A percentile compares a stretch with the other conserved stretches of the same genome.
Conservation (phyloP, 2,888 invertebrate genomes). For the Pachliopta kotzebuea region DNA sequence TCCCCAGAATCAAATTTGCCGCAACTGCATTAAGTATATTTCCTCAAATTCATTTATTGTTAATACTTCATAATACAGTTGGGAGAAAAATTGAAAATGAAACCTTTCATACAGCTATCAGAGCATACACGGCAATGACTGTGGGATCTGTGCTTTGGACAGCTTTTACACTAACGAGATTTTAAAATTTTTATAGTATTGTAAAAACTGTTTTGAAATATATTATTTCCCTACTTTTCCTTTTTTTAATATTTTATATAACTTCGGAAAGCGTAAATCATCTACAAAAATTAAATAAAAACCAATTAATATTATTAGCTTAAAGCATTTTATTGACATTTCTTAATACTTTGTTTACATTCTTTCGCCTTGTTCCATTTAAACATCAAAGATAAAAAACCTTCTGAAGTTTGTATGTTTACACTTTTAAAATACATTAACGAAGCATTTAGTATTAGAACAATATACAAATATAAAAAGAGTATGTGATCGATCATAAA, state of each 20-base stretch:
- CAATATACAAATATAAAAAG: neutral
- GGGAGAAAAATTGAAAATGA: conserved; percentile 39
- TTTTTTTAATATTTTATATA: no score
- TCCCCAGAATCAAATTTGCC: conserved; percentile 45
- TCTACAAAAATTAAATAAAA: conserved; percentile 1
- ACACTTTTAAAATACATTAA: conserved; percentile 15
- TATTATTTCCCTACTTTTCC: no score
- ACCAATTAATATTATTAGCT: neutral
- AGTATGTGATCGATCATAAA: neutral
- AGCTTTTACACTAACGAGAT: conserved; percentile 37
- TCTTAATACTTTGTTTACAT: conserved; percentile 12
- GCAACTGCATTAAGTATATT: conserved; percentile 51
- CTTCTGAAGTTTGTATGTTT: conserved; percentile 21
- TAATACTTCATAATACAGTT: conserved; percentile 45
- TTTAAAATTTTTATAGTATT: conserved; percentile 4
- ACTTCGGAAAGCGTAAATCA: no score
- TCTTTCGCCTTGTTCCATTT: conserved; percentile 13
- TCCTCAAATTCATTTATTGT: conserved; percentile 56
- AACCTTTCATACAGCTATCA: conserved; percentile 42
- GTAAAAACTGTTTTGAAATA: neutral
- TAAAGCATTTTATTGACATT: conserved; percentile 4
- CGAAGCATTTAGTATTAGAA: conserved; percentile 7
- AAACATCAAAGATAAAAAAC: conserved; percentile 19
- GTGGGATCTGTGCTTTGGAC: conserved; percentile 51
- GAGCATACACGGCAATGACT: conserved; percentile 45